Base-by-base conservation (phyloP, 1,140 invertebrate genomes). In the Lutraria rhynchaena region DNA sequence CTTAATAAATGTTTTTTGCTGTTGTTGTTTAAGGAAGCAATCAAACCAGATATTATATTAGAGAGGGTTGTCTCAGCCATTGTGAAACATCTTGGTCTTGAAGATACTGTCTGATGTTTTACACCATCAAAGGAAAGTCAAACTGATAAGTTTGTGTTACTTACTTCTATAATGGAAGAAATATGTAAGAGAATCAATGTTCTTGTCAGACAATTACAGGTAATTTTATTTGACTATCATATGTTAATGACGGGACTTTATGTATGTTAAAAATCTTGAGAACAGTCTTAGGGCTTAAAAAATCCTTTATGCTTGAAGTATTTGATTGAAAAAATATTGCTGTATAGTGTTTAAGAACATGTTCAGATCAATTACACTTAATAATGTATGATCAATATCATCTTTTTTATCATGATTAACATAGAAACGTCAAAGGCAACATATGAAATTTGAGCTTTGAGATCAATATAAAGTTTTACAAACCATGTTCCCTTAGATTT, bases 191-290 rank as follows among this genome's bases (percentile, higher is more conserved):
- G 87, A 60, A 81, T 87, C 44, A 89, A 93, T 85, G 88, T 90
- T 5, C 84, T 93, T 5, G 80, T 91, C 7, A 77, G 92, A 76
- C 90, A 92, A 74, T 80, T 93, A 19, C 92, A 93, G 89, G 91
- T 91, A 71, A 58, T 60, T 31, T n/a, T n/a, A n/a, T n/a, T n/a
- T n/a, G n/a, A n/a, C n/a, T n/a, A n/a, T n/a, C n/a, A n/a, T n/a
- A n/a, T n/a, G n/a, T n/a, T n/a, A n/a, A n/a, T n/a, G n/a, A n/a
- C n/a, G n/a, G n/a, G n/a, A n/a, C n/a, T n/a, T n/a, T n/a, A n/a
- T n/a, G n/a, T n/a, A n/a, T n/a, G n/a, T 11, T 49, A n/a, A 49
- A 49, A 49, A 49, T 49, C n/a, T 13, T n/a, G 11, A 49, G 46
- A 13, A 13, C n/a, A 13, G 46, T 11, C n/a, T n/a, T n/a, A n/a